These are phyloP conservation scores for Pseudoatta argentina DNA, from an alignment of 1,140 invertebrate genomes.

Conservation along the genomic window DNA sequence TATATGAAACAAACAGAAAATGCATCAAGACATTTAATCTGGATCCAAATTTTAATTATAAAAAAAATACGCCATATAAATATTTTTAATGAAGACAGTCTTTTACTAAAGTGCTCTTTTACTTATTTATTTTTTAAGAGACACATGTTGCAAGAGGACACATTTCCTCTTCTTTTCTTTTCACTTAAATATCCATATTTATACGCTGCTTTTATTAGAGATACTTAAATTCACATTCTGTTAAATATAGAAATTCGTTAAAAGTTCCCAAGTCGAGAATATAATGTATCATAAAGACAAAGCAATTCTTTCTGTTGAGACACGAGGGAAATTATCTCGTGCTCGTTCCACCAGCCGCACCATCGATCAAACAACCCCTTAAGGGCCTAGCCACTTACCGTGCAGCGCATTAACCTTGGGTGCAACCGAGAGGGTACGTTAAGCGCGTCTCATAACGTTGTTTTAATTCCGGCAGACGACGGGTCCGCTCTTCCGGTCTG, in stretches of 20 bases:
- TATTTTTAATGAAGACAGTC: not conserved
- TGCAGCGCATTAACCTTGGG: constrained; percentile 67
- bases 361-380: constrained; percentile 55
- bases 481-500: constrained; percentile 32
- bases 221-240: not conserved
- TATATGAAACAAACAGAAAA: not conserved
- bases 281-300: constrained; percentile 18
- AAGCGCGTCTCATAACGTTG: constrained; percentile 72
- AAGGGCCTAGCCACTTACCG: constrained; percentile 60
- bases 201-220: not conserved
- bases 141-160: not conserved
- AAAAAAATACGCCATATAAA: not conserved
- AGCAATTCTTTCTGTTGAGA: constrained; percentile 1
- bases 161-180: not conserved
- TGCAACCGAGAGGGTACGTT: constrained; percentile 56
- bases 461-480: constrained; percentile 60
- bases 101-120: not conserved
- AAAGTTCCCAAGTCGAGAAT: not conserved
- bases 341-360: not conserved
- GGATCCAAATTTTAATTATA: constrained; percentile 4
- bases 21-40: not conserved
- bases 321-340: constrained; percentile 32
- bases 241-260: not conserved
- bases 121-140: not conserved
- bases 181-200: not conserved